Conservation (phyloP, 2,888 invertebrate species). For the Pyrocoelia pectoralis region DNA sequence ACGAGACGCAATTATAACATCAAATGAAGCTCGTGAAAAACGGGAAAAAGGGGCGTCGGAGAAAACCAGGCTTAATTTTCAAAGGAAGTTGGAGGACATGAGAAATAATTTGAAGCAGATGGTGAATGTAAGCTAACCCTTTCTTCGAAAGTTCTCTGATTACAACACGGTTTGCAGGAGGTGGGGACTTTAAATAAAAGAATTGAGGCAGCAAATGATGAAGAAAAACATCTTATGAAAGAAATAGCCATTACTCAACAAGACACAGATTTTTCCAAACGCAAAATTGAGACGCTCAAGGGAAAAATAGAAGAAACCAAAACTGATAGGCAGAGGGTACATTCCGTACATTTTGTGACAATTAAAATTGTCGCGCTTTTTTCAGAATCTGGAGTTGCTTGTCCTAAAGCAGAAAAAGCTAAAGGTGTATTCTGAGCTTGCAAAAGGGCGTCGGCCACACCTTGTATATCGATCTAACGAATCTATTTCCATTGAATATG, state of each 20-base stretch:
- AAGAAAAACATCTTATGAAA: conserved; percentile 10
- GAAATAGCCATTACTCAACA: conserved; percentile 16
- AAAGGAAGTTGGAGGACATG: conserved; percentile 67
- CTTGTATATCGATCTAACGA: conserved; percentile 56
- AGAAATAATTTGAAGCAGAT: conserved; percentile 66
- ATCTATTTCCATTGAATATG: conserved; percentile 64
- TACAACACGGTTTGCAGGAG: conserved; percentile 27
- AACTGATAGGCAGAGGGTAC: conserved; percentile 22
- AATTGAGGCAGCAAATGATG: conserved; percentile 17
- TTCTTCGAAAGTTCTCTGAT: background rate
- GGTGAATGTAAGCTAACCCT: conserved; percentile 56
- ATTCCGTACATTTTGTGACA: background rate
- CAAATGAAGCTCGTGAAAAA: conserved; percentile 66
- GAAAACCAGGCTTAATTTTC: conserved; percentile 61
- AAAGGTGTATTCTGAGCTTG: conserved; percentile 65
- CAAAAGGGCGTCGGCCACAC: conserved; percentile 55
- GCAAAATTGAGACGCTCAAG: background rate
- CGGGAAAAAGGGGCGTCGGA: conserved; percentile 55
- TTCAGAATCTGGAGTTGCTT: conserved; percentile 66
- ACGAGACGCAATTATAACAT: conserved; percentile 69
- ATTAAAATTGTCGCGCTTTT: conserved; percentile 29
- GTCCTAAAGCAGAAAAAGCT: conserved; percentile 76
- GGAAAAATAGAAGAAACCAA: conserved; percentile 20
- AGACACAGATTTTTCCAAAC: background rate
- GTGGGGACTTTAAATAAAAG: conserved; percentile 9